These are phyloP conservation scores for Epinephelus coioides DNA, from an alignment of 2,797 vertebrate genomes.

Conservation along the genomic window DNA sequence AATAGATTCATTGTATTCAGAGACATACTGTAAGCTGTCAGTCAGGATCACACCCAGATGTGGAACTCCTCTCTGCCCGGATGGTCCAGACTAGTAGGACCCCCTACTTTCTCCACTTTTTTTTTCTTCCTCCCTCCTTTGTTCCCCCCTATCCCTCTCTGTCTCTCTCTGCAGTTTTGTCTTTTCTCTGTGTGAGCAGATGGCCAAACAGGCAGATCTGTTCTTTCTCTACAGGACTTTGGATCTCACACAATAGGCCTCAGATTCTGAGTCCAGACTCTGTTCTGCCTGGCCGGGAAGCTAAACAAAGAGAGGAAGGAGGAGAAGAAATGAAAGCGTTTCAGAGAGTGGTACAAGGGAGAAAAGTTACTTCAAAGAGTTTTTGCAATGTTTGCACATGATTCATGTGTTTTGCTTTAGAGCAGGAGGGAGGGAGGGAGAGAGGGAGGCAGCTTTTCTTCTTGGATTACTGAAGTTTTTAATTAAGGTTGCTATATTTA, in stretches of 20 bases:
- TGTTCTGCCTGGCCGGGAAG: constrained; percentile 61
- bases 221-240: constrained; percentile 71
- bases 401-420: constrained; percentile 26
- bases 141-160: background rate
- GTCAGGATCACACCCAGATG: constrained; percentile 21
- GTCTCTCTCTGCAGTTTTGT: constrained; percentile 46
- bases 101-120: constrained; percentile 22
- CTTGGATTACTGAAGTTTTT: background rate
- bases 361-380: constrained; percentile 49
- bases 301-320: constrained; percentile 74
- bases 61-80: constrained; percentile 23
- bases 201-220: constrained; percentile 75
- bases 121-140: background rate
- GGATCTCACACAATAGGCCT: constrained; percentile 73
- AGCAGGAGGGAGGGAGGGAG: background rate
- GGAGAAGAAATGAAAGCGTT: constrained; percentile 49
- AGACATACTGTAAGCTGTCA: constrained; percentile 5
- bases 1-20: constrained; percentile 25
- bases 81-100: constrained; percentile 48
- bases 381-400: constrained; percentile 42
- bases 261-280: constrained; percentile 63
- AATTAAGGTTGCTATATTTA: constrained; percentile 6
- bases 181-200: constrained; percentile 72
- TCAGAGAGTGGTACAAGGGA: constrained; percentile 33
- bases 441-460: background rate